Conservation (phyloP, 2,888 invertebrate species). For the Temnothorax ravouxi region DNA sequence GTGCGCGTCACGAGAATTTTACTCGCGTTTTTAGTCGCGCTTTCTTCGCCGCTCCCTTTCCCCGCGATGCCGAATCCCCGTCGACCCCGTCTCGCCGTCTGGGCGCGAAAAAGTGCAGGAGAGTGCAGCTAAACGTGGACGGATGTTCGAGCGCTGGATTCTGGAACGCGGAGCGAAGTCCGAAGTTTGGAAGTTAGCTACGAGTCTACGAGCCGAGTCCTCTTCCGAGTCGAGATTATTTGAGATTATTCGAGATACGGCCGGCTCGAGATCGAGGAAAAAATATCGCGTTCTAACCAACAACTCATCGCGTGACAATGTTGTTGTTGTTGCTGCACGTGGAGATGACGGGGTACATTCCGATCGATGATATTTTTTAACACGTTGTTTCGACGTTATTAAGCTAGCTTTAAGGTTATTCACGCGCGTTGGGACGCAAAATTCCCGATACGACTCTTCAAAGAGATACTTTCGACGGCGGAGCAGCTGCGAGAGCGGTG, state of each 20-base stretch:
- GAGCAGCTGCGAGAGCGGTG: background rate
- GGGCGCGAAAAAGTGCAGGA: background rate
- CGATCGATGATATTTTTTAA: background rate
- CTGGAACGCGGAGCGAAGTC: background rate
- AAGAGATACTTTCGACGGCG: background rate
- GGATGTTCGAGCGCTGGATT: background rate
- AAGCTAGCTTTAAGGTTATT: conserved; percentile 36
- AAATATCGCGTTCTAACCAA: background rate
- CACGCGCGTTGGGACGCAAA: background rate
- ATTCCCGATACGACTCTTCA: background rate
- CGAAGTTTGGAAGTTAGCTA: too few relatives aligned
- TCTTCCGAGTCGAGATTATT: background rate
- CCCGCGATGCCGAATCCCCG: background rate
- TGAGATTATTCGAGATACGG: background rate
- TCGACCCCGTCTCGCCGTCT: background rate
- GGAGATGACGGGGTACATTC: background rate
- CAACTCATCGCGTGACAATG: background rate
- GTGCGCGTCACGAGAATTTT: background rate
- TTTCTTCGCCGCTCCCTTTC: background rate
- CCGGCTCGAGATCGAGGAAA: background rate
- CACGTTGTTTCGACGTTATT: background rate
- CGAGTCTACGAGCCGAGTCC: too few relatives aligned
- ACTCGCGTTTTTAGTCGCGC: conserved; percentile 29
- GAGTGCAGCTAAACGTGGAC: conserved; percentile 16
- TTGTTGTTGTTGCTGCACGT: too few relatives aligned